Conservation (phyloP, 2,113 vertebrate genomes). For the Fregata magnificens region DNA sequence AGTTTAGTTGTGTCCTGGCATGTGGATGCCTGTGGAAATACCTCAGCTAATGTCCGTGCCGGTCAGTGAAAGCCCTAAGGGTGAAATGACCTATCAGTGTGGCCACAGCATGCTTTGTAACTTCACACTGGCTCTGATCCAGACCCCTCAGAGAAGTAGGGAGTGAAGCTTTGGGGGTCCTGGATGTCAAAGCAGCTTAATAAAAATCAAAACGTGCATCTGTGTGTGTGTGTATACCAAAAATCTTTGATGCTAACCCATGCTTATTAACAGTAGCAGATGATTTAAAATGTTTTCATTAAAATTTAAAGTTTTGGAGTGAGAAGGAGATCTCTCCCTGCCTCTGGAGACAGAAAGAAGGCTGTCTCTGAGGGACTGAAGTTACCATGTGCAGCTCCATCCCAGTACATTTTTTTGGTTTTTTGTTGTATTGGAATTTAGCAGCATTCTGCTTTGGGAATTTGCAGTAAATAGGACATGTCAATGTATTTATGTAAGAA, state of each 20-base stretch:
- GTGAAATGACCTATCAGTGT: background rate
- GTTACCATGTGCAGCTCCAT: accelerated
- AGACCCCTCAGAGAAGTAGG: background rate
- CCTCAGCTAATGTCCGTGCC: accelerated
- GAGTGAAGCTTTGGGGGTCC: background rate
- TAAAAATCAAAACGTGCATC: background rate
- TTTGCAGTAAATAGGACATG: background rate
- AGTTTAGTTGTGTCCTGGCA: too few relatives aligned
- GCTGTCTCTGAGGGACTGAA: background rate
- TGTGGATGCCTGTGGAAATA: background rate
- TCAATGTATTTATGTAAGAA: background rate
- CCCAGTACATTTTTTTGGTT: background rate
- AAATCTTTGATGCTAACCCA: background rate
- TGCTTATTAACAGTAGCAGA: background rate
- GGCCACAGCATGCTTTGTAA: background rate
- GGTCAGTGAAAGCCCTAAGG: background rate
- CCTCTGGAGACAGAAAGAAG: background rate
- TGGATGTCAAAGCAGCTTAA: background rate
- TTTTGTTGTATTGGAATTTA: background rate
- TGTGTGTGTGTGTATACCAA: background rate
- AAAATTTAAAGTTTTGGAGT: background rate
- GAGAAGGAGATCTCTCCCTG: background rate
- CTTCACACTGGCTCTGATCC: background rate
- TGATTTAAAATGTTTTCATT: background rate
- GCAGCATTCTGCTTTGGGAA: background rate